Base-by-base conservation (phyloP, 2,797 vertebrate genomes). In the Acestrorhynchus altus region DNA sequence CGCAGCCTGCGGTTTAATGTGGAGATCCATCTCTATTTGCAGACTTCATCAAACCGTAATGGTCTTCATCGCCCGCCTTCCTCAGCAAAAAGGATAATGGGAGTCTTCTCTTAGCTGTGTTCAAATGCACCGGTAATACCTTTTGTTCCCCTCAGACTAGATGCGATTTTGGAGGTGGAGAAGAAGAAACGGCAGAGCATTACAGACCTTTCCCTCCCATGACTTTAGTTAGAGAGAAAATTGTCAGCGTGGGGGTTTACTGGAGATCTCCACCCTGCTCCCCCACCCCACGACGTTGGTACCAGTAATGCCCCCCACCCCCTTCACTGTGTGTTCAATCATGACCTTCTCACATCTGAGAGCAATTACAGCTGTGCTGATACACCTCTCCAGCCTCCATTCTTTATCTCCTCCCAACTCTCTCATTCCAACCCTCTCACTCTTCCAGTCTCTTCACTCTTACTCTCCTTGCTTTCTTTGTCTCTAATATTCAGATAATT, bases 271-370 rank as follows among this genome's bases (percentile, higher is more conserved):
- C 52, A 18, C 20, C 4, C 69, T 46, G 22, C 51, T 51, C 51
- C 51, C 51, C 15, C 18, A 15, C 51, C 51, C 15, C 18, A 15
- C 56, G 31, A 26, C 46, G 18, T 47, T 22, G 39, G 47, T 39
- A 70, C 68, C 68, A 71, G 31, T 72, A 57, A 72, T 39, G 31
- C 31, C 67, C 49, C 13, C 49, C 18, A 46, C 9, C 39, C 52
- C 57, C n/a, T 4, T 0, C n/a, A 16, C 64, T 59, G 8, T 12
- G 28, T 7, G 22, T 13, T 20, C 44, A 77, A n/a, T 69, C 51
- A 81, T 26, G 24, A 51, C 47, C 49, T 5, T 74, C 65, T 81
- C 82, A 88, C 92, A 93, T 91, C 90, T 93, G 92, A 85, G 87
- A 90, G 86, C 88, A 88, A 91, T 94, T 84, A 51, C 82, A 73